Evolutionary conservation across 2,797 vertebrate genomes (phyloP).

Genomic region (Myotis findleyi): DNA sequence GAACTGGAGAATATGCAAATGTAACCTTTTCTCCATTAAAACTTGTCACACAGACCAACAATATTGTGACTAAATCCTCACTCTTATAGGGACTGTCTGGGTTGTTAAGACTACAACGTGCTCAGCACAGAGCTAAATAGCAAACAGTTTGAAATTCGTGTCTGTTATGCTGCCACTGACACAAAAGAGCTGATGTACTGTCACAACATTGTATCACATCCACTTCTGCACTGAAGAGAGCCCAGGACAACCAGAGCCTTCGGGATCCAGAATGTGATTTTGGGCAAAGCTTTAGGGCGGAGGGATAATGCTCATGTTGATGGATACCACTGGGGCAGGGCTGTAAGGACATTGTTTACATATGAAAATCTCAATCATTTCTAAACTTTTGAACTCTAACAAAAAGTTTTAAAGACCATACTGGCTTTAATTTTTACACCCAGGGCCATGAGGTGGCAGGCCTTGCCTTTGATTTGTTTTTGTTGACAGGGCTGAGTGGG

Average conservation of each 20-base stretch:
- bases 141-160: not conserved
- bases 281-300: not conserved
- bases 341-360: not conserved
- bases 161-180: accelerated
- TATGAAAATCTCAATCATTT: not conserved
- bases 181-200: not conserved
- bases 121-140: not conserved
- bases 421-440: not conserved
- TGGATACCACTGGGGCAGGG: not conserved
- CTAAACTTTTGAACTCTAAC: not conserved
- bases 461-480: not conserved
- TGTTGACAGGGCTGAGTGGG: not conserved
- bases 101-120: not conserved
- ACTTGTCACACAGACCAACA: constrained; percentile 65
- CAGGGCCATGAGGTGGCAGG: not conserved
- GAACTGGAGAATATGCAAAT: constrained; percentile 75
- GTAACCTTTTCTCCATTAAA: constrained; percentile 77
- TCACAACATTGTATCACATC: not conserved
- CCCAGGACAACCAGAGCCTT: not conserved
- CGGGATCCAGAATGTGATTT: not conserved
- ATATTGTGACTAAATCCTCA: constrained; percentile 74
- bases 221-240: not conserved
- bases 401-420: not conserved
- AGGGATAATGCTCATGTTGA: not conserved
- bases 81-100: constrained; percentile 34